Conservation (phyloP, 2,113 vertebrate species). For the Colistium nudipinnis region DNA sequence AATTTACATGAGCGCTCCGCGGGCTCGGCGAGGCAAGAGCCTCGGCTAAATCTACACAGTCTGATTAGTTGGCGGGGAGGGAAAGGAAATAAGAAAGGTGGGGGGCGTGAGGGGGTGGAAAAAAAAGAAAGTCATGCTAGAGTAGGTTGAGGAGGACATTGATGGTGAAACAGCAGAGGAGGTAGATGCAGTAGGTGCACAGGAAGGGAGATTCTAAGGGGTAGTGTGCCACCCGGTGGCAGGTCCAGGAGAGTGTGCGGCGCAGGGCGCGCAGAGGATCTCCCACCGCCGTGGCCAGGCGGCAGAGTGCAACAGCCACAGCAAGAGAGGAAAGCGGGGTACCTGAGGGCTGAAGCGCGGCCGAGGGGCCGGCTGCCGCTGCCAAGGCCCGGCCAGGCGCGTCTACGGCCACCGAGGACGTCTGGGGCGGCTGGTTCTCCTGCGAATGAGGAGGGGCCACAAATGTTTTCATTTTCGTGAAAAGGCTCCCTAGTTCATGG, state of each 20-base stretch:
- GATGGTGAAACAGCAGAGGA: constrained; percentile 85
- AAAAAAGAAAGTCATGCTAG: constrained; percentile 76
- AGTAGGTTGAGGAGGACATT: constrained; percentile 79
- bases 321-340: constrained; percentile 89
- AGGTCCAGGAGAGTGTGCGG: constrained; percentile 85
- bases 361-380: constrained; percentile 59
- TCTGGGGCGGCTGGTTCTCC: constrained; percentile 83
- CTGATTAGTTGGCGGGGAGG: constrained; percentile 34
- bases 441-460: constrained; percentile 46
- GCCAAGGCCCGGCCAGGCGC: constrained; percentile 75
- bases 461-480: neutral
- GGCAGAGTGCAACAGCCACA: constrained; percentile 71
- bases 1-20: constrained; percentile 32
- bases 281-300: constrained; percentile 76
- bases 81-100: constrained; percentile 20
- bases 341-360: constrained; percentile 92
- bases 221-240: constrained; percentile 89
- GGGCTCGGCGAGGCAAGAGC: constrained; percentile 41
- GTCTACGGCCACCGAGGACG: constrained; percentile 79
- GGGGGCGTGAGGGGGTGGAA: no score
- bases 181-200: constrained; percentile 86
- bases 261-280: constrained; percentile 83
- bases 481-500: neutral
- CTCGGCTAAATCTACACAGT: constrained; percentile 18
- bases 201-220: constrained; percentile 93